Evolutionary conservation across 2,888 invertebrate species (phyloP).

Genomic region (Steinernema carpocapsae): DNA sequence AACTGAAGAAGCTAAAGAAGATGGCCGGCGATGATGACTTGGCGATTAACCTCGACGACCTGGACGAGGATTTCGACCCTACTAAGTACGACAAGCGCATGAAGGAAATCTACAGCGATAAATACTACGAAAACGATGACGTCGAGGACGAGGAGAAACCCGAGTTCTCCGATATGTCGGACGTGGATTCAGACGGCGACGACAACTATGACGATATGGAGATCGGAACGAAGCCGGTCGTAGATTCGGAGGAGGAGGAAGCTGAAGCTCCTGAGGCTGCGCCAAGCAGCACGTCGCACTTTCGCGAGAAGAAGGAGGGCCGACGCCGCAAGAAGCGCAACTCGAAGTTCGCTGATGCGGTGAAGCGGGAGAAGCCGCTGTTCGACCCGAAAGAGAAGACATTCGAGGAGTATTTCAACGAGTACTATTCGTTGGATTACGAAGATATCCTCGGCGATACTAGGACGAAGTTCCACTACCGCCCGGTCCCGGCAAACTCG

Average conservation of each 20-base stretch:
- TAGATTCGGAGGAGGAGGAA: slow-evolving; percentile 51
- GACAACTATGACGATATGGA: slow-evolving; percentile 29
- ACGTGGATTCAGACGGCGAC: slow-evolving; percentile 39
- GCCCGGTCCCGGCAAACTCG: slow-evolving; percentile 83
- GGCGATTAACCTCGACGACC: slow-evolving; percentile 79
- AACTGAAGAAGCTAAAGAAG: slow-evolving; percentile 83
- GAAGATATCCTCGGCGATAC: slow-evolving; percentile 83
- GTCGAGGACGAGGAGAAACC: slow-evolving; percentile 78
- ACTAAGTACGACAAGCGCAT: slow-evolving; percentile 64
- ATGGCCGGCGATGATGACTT: slow-evolving; percentile 83
- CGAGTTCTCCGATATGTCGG: slow-evolving; percentile 75
- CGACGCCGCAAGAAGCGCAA: slow-evolving; percentile 68
- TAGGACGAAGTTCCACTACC: slow-evolving; percentile 79
- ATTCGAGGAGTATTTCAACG: slow-evolving; percentile 87
- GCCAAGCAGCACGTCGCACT: slow-evolving; percentile 19
- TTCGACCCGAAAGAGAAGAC: slow-evolving; percentile 81
- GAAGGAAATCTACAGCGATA: slow-evolving; percentile 80
- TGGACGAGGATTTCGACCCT: slow-evolving; percentile 75
- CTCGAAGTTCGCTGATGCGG: slow-evolving; percentile 79
- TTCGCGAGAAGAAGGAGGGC: slow-evolving; percentile 44
- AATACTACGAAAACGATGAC: slow-evolving; percentile 81
- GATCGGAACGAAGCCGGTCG: slow-evolving; percentile 12
- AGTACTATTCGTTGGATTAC: slow-evolving; percentile 91
- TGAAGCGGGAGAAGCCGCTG: slow-evolving; percentile 80
- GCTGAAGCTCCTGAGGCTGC: slow-evolving; percentile 46